Base-by-base conservation (phyloP, 1,140 invertebrate genomes). In the Ooceraea biroi region DNA sequence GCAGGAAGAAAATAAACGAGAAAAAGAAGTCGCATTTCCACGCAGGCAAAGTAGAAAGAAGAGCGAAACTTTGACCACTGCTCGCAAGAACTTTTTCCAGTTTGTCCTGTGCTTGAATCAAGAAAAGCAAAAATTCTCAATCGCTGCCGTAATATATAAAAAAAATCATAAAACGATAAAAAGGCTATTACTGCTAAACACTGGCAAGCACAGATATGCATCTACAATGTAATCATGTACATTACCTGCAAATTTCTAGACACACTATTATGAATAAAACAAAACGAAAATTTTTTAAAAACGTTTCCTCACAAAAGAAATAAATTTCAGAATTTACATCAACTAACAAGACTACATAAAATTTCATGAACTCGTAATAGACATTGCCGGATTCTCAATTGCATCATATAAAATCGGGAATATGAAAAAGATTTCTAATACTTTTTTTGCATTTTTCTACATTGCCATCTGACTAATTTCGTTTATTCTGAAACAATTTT, bases 31-130 rank as follows among this genome's bases (percentile, higher is more conserved):
- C 17, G 1, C 55, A 30, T 41, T 14, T 69, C 11, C 25, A 19
- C 12, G 10, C n/a, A 80, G 14, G 76, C 22, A 80, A 68, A 77
- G 74, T 10, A 52, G 74, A 68, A 78, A 80, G 76, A 80, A 57
- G 69, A 7, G 41, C 8, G 19, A 57, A 80, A 80, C 76, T 80
- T 46, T 80, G 50, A 69, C 46, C 48, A 27, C 12, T n/a, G 10
- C 17, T 58, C 66, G 52, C 52, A 80, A 36, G 71, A 80, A 80
- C 44, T 66, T 77, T 14, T 41, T 66, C 7, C 14, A 36, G 19
- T 55, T 27, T 41, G 30, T 55, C 14, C 1, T 5, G 22, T 12
- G 63, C 3, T 57, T 52, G 69, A 25, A 55, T 36, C 5, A 63
- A 74, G 19, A 72, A 50, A 74, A 19, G 52, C 44, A 57, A 82